These are phyloP conservation scores for Polydrusus pterygomalis DNA, from an alignment of 2,888 invertebrate genomes.

Conservation along the genomic window DNA sequence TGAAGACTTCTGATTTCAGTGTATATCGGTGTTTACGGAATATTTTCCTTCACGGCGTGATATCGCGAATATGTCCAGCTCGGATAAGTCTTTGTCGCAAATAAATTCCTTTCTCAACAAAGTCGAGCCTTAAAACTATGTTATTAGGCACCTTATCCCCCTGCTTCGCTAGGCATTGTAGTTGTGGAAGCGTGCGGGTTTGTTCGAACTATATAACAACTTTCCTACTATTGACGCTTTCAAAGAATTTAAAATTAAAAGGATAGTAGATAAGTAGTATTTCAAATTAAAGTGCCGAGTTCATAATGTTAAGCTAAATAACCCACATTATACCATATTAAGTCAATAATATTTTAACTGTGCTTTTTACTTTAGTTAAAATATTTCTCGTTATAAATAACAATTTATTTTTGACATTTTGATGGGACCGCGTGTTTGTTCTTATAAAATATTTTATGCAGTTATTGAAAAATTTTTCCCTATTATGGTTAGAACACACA, in stretches of 20 bases:
- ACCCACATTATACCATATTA: slow-evolving; percentile 40
- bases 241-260: slow-evolving; percentile 41
- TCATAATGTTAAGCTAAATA: slow-evolving; percentile 38
- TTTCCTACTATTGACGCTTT: no score
- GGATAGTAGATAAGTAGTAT: slow-evolving; percentile 30
- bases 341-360: slow-evolving; percentile 42
- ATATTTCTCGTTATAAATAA: slow-evolving; percentile 42
- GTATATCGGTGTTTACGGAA: no score
- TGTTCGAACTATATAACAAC: no score
- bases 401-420: slow-evolving; percentile 51
- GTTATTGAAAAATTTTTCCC: slow-evolving; percentile 38
- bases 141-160: no score
- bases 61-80: no score
- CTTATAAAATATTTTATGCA: slow-evolving; percentile 38
- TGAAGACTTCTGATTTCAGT: no score
- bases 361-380: slow-evolving; percentile 38
- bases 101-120: no score
- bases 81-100: no score
- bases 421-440: slow-evolving; percentile 48
- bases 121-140: no score
- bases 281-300: slow-evolving; percentile 44
- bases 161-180: no score
- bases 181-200: no score
- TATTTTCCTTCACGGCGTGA: no score
- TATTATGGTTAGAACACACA: slow-evolving; percentile 30